Percentiles rank a stretch among this genome's conserved stretches.
Conservation (phyloP, 2,113 vertebrate species). For the Alouatta palliata region DNA sequence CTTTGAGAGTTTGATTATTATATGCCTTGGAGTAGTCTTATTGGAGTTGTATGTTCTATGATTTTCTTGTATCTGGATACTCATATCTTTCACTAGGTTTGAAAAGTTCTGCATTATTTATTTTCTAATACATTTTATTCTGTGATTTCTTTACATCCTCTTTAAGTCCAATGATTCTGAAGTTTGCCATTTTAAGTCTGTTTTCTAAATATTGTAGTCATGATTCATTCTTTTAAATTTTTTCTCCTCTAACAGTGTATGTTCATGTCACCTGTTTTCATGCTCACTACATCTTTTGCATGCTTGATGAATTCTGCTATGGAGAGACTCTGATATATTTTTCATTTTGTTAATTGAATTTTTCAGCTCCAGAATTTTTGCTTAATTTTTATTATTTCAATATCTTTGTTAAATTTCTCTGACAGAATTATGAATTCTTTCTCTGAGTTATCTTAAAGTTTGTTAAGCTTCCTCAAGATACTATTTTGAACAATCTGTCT, state of each 20-base stretch:
- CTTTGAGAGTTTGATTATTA: neutral
- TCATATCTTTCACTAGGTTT: neutral
- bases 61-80: neutral
- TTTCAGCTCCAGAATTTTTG: neutral
- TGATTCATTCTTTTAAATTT: neutral
- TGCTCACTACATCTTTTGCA: neutral
- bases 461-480: neutral
- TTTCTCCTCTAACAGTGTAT: neutral
- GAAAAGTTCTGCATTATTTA: neutral
- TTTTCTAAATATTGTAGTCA: neutral
- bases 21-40: neutral
- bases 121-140: neutral
- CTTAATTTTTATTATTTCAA: neutral
- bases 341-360: neutral
- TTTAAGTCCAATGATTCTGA: neutral
- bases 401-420: neutral
- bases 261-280: neutral
- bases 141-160: neutral
- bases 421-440: neutral
- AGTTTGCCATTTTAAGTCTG: neutral
- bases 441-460: neutral
- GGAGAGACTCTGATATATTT: neutral
- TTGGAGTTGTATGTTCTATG: neutral
- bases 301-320: neutral
- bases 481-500: neutral